Conservation (phyloP, 2,888 invertebrate genomes). For the Drosophila eohydei region DNA sequence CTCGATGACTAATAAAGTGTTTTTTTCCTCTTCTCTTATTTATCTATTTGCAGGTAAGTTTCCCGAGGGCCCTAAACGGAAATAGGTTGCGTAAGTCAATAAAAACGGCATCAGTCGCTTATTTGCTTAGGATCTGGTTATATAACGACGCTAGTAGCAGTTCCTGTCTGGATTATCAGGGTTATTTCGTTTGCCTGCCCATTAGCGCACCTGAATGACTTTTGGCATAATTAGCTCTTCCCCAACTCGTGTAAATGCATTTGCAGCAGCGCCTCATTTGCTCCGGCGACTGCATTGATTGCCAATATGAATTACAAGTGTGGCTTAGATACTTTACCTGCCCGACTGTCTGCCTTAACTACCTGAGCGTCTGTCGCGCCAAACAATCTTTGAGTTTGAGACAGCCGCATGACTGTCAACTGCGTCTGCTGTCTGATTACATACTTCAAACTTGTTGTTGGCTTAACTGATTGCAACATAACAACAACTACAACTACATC, state of each 20-base stretch:
- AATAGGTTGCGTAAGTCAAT: constrained; percentile 75
- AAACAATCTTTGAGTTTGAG: constrained; percentile 79
- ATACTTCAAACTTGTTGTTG: constrained; percentile 8
- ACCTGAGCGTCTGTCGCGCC: constrained; percentile 69
- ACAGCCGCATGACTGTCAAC: constrained; percentile 38
- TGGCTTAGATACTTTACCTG: constrained; percentile 42
- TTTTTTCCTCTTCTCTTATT: constrained; percentile 25
- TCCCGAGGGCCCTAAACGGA: constrained; percentile 46
- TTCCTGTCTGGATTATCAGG: constrained; percentile 36
- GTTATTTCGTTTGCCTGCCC: constrained; percentile 32
- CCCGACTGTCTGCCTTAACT: constrained; percentile 15
- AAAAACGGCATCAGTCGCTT: constrained; percentile 41
- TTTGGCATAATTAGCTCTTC: constrained; percentile 30
- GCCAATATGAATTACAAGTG: constrained; percentile 46
- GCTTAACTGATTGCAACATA: constrained; percentile 27
- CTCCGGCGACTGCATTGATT: constrained; percentile 54
- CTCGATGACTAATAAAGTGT: constrained; percentile 54
- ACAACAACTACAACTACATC: not conserved
- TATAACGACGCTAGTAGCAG: constrained; percentile 32
- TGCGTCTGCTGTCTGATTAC: constrained; percentile 29
- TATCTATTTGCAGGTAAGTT: constrained; percentile 68
- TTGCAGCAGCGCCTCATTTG: constrained; percentile 63
- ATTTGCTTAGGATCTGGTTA: constrained; percentile 68
- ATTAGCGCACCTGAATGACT: constrained; percentile 43
- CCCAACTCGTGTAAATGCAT: constrained; percentile 37